Percentiles rank a stretch among this genome's conserved stretches.
phyloP scores from a whole-genome alignment of 2,113 vertebrate species.

The Glaucomys volans region DNA sequence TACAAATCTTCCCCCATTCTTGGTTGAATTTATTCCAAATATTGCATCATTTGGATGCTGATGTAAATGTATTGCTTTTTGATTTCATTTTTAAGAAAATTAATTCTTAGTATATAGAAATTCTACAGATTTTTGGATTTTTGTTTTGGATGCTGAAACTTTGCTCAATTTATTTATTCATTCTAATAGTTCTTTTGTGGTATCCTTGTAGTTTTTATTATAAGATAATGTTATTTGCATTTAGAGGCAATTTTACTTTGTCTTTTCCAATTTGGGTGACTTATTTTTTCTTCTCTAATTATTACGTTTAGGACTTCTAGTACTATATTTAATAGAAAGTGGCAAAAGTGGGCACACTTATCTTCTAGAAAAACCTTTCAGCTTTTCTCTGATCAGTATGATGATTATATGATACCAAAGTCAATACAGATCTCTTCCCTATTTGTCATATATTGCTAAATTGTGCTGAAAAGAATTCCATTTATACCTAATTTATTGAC shows the following conservation, averaged over 20 bases:
- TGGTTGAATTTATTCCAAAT: background rate
- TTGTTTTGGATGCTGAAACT: background rate
- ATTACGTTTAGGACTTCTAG: background rate
- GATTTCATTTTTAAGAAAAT: background rate
- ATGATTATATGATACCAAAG: background rate
- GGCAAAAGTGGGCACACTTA: background rate
- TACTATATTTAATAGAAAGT: background rate
- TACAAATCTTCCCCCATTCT: background rate
- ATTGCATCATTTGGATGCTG: background rate
- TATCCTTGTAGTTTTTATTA: background rate
- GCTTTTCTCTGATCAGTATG: background rate
- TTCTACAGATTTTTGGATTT: background rate
- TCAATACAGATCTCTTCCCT: too few species aligned
- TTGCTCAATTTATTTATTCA: background rate
- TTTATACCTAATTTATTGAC: background rate
- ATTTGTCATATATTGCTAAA: background rate
- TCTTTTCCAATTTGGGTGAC: background rate
- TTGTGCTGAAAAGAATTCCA: background rate
- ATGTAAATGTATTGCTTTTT: background rate
- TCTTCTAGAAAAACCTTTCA: background rate
- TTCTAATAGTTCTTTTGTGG: background rate
- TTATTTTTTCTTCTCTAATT: background rate
- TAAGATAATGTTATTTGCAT: background rate
- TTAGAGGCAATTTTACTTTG: background rate
- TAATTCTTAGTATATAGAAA: background rate